A percentile compares a stretch with the other conserved stretches of the same genome.
phyloP scores from a whole-genome alignment of 1,140 invertebrate genomes.

The Antheraea mylitta region DNA sequence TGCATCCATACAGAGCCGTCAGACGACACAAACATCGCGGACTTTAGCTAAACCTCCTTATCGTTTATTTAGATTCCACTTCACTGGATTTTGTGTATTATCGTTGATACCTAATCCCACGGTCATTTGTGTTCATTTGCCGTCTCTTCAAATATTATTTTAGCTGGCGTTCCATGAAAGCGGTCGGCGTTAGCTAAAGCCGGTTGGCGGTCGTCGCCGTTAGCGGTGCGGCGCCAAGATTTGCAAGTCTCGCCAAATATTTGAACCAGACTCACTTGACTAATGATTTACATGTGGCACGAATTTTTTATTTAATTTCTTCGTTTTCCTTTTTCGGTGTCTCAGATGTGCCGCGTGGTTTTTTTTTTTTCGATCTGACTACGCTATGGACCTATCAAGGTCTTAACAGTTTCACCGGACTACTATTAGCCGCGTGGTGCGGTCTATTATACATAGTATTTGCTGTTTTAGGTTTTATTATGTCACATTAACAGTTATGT shows the following conservation, averaged over 20 bases:
- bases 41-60: background rate
- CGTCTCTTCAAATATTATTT: conserved; percentile 63
- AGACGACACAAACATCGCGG: background rate
- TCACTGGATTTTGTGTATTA: conserved; percentile 5
- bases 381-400: no score
- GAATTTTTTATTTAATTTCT: conserved; percentile 39
- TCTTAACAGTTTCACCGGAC: no score
- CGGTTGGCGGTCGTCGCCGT: conserved; percentile 42
- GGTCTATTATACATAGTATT: background rate
- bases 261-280: conserved; percentile 46
- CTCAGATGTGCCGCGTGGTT: background rate
- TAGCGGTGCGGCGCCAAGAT: conserved; percentile 48
- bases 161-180: conserved; percentile 56
- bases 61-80: background rate
- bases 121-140: conserved; percentile 73
- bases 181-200: conserved; percentile 32
- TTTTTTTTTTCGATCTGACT: no score
- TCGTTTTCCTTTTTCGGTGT: background rate
- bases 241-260: conserved; percentile 65
- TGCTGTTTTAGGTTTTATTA: background rate
- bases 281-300: conserved; percentile 71
- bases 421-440: background rate
- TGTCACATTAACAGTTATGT: background rate
- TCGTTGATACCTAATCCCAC: conserved; percentile 53
- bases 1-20: background rate